These are phyloP conservation scores for Drosophila prolongata DNA, from an alignment of 2,888 invertebrate genomes.

Conservation along the genomic window DNA sequence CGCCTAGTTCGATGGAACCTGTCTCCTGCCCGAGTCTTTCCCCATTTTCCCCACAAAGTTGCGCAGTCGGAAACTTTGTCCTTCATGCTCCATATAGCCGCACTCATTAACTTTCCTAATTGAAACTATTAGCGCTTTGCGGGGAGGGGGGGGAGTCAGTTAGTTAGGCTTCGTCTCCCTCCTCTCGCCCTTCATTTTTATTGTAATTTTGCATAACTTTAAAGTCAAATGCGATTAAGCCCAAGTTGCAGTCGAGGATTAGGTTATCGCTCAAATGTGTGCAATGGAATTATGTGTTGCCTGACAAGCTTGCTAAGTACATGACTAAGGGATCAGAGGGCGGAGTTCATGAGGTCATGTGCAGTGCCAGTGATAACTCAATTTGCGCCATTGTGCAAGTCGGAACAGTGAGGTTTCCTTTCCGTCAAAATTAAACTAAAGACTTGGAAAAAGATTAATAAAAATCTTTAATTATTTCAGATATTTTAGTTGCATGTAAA, in stretches of 20 bases:
- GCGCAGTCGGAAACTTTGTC: slow-evolving; percentile 63
- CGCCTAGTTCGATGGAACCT: slow-evolving; percentile 53
- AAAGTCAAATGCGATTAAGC: slow-evolving; percentile 62
- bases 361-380: slow-evolving; percentile 43
- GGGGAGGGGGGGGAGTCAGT: slow-evolving; percentile 4
- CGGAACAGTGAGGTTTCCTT: not conserved
- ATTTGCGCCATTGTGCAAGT: slow-evolving; percentile 37
- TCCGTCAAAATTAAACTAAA: not conserved
- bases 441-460: not conserved
- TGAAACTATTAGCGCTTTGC: slow-evolving; percentile 60
- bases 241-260: slow-evolving; percentile 45
- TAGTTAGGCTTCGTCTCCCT: not conserved
- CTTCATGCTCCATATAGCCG: slow-evolving; percentile 60
- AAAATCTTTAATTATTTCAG: not conserved
- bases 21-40: not conserved
- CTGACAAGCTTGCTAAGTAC: slow-evolving; percentile 33
- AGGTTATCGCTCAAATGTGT: slow-evolving; percentile 37
- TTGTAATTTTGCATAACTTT: slow-evolving; percentile 59
- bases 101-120: slow-evolving; percentile 73
- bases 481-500: too few relatives aligned
- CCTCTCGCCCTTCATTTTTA: slow-evolving; percentile 32
- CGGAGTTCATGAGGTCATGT: slow-evolving; percentile 5
- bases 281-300: slow-evolving; percentile 49
- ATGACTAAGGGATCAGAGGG: slow-evolving; percentile 14
- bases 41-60: not conserved